Evolutionary conservation across 2,113 vertebrate species (phyloP).

Genomic region (Fregata magnificens): DNA sequence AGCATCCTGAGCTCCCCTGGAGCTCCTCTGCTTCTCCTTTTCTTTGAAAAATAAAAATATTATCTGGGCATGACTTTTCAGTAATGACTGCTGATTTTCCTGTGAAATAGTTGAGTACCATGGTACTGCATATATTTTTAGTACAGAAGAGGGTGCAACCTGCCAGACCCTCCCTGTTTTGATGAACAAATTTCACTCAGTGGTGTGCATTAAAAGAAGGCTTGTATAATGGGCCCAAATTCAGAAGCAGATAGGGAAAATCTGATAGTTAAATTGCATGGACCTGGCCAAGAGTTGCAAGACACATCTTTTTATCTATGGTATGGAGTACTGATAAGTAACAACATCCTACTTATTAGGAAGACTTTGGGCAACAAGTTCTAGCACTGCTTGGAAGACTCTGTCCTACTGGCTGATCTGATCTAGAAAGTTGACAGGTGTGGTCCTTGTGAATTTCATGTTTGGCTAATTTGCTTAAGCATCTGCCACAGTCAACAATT

Average conservation of each 20-base stretch:
- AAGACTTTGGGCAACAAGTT: neutral
- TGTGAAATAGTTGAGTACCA: neutral
- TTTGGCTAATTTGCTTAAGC: neutral
- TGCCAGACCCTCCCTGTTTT: neutral
- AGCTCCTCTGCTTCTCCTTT: neutral
- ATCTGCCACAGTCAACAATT: neutral
- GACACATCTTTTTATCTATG: neutral
- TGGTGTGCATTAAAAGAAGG: neutral
- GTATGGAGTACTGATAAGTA: neutral
- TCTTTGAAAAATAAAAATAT: neutral
- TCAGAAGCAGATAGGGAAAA: neutral
- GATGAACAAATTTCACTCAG: neutral
- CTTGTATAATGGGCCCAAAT: neutral
- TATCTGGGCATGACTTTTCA: neutral
- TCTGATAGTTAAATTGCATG: neutral
- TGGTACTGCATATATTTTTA: neutral
- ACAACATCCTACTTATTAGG: neutral
- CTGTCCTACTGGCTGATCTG: neutral
- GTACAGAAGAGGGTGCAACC: neutral
- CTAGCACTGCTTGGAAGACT: neutral
- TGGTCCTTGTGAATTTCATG: neutral
- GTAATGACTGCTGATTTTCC: neutral
- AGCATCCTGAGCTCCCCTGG: neutral
- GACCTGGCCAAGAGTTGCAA: neutral
- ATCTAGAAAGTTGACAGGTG: neutral